Evolutionary conservation across 2,113 vertebrate species (phyloP), one percentile per base, ranked within the genome.

Genomic region (Brachirus orientalis): DNA sequence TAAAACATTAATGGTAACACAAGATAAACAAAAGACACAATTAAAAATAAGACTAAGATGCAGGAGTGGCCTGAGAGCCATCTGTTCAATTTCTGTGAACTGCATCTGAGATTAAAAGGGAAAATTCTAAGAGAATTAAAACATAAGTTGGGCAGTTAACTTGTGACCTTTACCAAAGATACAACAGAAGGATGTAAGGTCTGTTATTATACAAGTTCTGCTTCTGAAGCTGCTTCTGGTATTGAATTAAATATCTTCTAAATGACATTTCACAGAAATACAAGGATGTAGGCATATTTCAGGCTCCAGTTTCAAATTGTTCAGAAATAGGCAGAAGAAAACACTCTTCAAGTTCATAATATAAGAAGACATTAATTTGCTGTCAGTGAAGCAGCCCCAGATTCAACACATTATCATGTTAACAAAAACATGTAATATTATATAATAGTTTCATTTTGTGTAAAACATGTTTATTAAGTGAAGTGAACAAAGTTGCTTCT

Each of bases 31-130:
- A 69, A 79, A 84, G 45, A 74, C 40, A 54, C 45, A 35, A 57
- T 63, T 80, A 57, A 75, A 81, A 77, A 79, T 88, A 89, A 87
- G 84, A 89, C 80, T 76, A 63, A 79, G 58, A 87, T 74, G 69
- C 79, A 71, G 66, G 52, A 52, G 72, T 13, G 63, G 77, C 58
- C 58, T 5, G 33, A 64, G 56, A 77, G 61, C 69, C 67, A 57
- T 40, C 45, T 13, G 18, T 55, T 72, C 35, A 43, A 36, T 62
- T 28, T 52, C 36, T 71, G 56, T 46, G 40, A 73, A 52, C 68
- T 75, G 75, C 77, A 73, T 80, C 60, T 20, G 59, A 58, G 52
- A 35, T 80, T 78, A 76, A 80, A 72, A 74, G 45, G 33, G 66
- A 67, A 46, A 75, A 63, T 56, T 54, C 19, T 68, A 73, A 72